Base-by-base conservation (phyloP, 2,888 invertebrate genomes). In the Hydropsyche betteni region DNA sequence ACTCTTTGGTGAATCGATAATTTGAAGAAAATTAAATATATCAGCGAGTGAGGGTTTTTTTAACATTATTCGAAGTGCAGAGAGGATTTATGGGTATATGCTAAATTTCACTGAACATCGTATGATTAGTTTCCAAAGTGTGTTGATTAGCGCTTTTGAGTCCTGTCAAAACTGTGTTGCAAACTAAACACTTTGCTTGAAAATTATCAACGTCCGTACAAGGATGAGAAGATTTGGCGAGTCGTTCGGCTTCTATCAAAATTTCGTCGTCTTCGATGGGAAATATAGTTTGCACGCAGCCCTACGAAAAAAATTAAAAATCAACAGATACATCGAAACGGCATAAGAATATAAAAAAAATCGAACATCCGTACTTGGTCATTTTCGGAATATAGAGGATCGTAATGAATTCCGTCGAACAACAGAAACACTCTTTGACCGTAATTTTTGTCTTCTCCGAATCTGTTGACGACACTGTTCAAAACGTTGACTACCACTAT, bases 351-450 rank as follows among this genome's bases (percentile, higher is more conserved):
- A 53, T n/a, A 1, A 4, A 8, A 33, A 72, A 69, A 51, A 24
- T 74, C 76, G 88, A 44, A 8, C 6, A 44, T 8, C 6, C 91
- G 90, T 86, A 94, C 94, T 84, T 91, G 89, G 50, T 89, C 86
- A 4, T 93, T 91, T 85, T 97, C 97, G 85, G 96, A 88, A 82
- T 94, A 94, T 10, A 98, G 85, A 0, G 98, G 96, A 85, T 98
- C 98, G 83, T 98, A 98, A 85, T 98, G 98, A 72, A 98, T 96
- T 16, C 98, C 98, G 85, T 98, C 97, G 83, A 97, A 98, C 71
- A 98, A 88, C 5, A 98, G 86, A 82, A 97, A 94, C 4, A 96
- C 95, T 81, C 97, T 86, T 76, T 93, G 89, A 1, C 91, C 89
- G 83, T 94, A 97, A 81, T 92, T 91, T 82, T 93, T 92, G 84